These are phyloP conservation scores for Cryptoblepharus egeriae DNA, from an alignment of 2,797 vertebrate species.

Conservation along the genomic window DNA sequence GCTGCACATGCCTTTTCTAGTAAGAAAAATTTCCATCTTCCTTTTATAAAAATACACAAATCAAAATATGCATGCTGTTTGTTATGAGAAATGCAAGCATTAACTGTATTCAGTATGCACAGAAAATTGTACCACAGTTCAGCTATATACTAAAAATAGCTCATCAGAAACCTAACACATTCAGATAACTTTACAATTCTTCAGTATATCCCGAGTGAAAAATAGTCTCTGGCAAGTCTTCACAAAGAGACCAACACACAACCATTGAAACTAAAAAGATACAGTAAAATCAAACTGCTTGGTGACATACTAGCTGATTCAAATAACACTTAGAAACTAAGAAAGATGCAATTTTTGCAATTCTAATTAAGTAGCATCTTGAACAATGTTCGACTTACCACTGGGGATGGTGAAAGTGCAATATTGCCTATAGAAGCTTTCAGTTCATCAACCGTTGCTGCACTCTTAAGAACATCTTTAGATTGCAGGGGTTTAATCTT, in stretches of 20 bases:
- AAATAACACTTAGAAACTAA: neutral
- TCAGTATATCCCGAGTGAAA: neutral
- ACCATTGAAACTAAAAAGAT: too few relatives aligned
- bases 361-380: neutral
- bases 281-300: neutral
- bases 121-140: too few relatives aligned
- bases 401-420: constrained; percentile 91
- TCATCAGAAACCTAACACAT: too few relatives aligned
- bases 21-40: too few relatives aligned
- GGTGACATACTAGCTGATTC: neutral
- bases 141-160: too few relatives aligned
- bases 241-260: neutral
- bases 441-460: constrained; percentile 92
- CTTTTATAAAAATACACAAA: neutral
- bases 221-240: neutral
- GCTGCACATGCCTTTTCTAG: neutral
- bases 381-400: constrained; percentile 83
- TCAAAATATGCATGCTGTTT: neutral
- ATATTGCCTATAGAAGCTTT: constrained; percentile 94
- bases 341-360: neutral
- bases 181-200: neutral
- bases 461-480: constrained; percentile 85
- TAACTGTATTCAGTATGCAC: too few relatives aligned
- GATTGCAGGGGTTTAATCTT: constrained; percentile 93
- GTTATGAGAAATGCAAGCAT: too few relatives aligned